Conservation (phyloP, 1,140 invertebrate genomes). For the Aethina tumida region DNA sequence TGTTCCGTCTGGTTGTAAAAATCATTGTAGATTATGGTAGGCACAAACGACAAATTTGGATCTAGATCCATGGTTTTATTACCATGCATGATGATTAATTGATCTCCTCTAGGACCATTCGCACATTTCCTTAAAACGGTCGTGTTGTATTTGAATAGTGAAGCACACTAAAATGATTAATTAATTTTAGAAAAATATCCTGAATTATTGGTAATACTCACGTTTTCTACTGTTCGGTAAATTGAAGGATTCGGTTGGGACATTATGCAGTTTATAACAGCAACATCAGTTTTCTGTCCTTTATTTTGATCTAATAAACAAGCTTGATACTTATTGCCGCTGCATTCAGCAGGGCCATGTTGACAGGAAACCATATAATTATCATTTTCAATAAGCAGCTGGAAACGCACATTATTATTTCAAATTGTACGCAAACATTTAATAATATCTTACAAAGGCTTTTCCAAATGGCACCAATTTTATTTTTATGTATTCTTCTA, state of each 20-base stretch:
- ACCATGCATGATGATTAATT: constrained; percentile 44
- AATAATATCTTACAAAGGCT: constrained; percentile 44
- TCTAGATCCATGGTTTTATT: constrained; percentile 43
- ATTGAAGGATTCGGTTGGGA: constrained; percentile 27
- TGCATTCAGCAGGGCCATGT: constrained; percentile 54
- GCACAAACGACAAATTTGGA: constrained; percentile 47
- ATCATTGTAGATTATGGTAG: constrained; percentile 49
- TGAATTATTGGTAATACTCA: constrained; percentile 9
- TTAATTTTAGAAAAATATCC: constrained; percentile 1
- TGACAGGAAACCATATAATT: constrained; percentile 52
- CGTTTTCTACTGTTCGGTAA: constrained; percentile 19
- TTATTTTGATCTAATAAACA: constrained; percentile 44
- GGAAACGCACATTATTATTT: constrained; percentile 6
- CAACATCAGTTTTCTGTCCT: constrained; percentile 35
- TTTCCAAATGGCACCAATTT: constrained; percentile 69
- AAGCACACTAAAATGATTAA: constrained; percentile 21
- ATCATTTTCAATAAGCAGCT: constrained; percentile 24
- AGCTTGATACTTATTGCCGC: constrained; percentile 53
- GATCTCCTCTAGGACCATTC: constrained; percentile 33
- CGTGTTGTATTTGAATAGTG: constrained; percentile 13
- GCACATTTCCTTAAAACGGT: constrained; percentile 11
- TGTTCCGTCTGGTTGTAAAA: constrained; percentile 17
- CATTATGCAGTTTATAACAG: constrained; percentile 48
- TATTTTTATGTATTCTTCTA: constrained; percentile 40
- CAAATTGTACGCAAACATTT: neutral